These are phyloP conservation scores for Auanema freiburgensis DNA, from an alignment of 2,888 invertebrate genomes.

Conservation along the genomic window DNA sequence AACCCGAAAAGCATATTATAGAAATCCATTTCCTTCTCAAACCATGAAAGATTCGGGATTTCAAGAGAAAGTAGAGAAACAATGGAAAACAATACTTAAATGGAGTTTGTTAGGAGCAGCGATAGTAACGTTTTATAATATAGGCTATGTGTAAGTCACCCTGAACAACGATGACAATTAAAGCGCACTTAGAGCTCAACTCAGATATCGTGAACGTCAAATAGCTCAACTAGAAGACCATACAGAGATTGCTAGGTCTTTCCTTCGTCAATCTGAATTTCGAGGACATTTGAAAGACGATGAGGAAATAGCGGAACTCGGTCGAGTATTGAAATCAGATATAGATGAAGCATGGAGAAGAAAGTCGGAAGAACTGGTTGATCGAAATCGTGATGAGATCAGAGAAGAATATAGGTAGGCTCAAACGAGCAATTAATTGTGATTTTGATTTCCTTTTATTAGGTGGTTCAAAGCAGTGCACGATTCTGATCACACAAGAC, in stretches of 20 bases:
- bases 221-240: conserved; percentile 48
- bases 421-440: no score
- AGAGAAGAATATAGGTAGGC: conserved; percentile 46
- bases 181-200: conserved; percentile 29
- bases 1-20: no score
- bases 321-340: conserved; percentile 47
- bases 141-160: conserved; percentile 49
- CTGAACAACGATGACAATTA: neutral
- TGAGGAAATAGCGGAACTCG: conserved; percentile 36
- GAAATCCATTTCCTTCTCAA: neutral
- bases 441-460: neutral
- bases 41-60: conserved; percentile 9
- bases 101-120: conserved; percentile 44
- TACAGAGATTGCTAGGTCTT: conserved; percentile 57
- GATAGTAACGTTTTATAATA: conserved; percentile 47
- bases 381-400: conserved; percentile 42
- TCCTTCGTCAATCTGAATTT: conserved; percentile 54
- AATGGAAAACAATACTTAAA: conserved; percentile 42
- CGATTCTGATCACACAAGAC: conserved; percentile 32
- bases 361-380: conserved; percentile 21
- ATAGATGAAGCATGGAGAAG: conserved; percentile 50
- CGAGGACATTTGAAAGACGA: conserved; percentile 31
- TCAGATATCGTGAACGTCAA: conserved; percentile 37
- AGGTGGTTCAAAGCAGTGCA: conserved; percentile 44
- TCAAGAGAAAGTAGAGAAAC: conserved; percentile 20